Conservation (phyloP, 2,888 invertebrate genomes). For the Phortica okadai region DNA sequence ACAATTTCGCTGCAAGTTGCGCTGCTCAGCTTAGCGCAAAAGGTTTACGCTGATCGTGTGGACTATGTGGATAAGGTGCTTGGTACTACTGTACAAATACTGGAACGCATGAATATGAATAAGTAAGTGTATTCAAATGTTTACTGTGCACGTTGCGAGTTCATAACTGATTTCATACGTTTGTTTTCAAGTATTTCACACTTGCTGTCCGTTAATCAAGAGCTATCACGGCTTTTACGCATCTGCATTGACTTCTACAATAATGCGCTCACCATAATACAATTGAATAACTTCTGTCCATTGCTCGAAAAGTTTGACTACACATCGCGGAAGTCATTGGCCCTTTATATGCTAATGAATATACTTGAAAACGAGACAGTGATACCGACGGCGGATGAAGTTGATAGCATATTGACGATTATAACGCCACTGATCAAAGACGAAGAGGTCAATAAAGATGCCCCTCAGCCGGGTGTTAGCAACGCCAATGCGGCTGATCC, state of each 20-base stretch:
- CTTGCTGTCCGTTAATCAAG: slow-evolving; percentile 87
- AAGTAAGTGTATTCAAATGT: slow-evolving; percentile 78
- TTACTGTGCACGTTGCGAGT: background rate
- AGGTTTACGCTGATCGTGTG: slow-evolving; percentile 95
- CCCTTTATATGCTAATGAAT: slow-evolving; percentile 92
- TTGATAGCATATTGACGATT: slow-evolving; percentile 86
- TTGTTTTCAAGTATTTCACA: slow-evolving; percentile 71
- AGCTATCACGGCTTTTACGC: slow-evolving; percentile 93
- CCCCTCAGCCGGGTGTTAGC: slow-evolving; percentile 42
- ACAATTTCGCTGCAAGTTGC: slow-evolving; percentile 97
- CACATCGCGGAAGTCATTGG: slow-evolving; percentile 88
- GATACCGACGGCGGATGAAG: slow-evolving; percentile 92
- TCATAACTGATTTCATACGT: background rate
- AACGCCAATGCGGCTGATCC: slow-evolving; percentile 79
- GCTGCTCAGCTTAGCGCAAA: slow-evolving; percentile 94
- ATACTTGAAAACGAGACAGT: slow-evolving; percentile 92
- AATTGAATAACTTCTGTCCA: slow-evolving; percentile 91
- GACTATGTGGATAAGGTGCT: slow-evolving; percentile 97
- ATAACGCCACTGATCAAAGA: slow-evolving; percentile 91
- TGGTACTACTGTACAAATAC: slow-evolving; percentile 92
- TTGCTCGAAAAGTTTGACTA: slow-evolving; percentile 93
- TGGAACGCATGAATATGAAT: slow-evolving; percentile 90
- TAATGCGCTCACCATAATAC: slow-evolving; percentile 90
- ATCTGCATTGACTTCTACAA: slow-evolving; percentile 97
- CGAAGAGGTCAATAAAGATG: slow-evolving; percentile 83